A percentile compares a stretch with the other conserved stretches of the same genome.
Evolutionary conservation across 64 coral and sea anemone species (phyloP).

Genomic region (Cladopsammia gracilis): DNA sequence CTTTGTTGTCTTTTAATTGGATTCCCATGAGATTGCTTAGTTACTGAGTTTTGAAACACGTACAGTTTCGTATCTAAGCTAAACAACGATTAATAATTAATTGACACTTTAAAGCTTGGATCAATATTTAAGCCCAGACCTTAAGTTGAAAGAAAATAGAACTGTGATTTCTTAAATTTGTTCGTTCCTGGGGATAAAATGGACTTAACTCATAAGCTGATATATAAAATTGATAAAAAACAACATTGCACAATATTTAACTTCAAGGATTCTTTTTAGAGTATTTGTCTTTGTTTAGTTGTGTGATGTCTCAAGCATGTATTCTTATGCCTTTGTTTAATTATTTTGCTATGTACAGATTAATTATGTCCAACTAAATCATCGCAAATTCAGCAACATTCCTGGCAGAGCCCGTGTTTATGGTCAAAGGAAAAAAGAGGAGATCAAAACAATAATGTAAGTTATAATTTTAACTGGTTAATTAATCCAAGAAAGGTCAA

Average conservation of each 20-base stretch:
- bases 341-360: neutral
- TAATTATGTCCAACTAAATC: slow-evolving; percentile 37
- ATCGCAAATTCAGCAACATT: slow-evolving; percentile 26
- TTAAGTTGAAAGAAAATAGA: neutral
- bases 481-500: too few relatives aligned
- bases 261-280: too few relatives aligned
- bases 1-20: neutral
- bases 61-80: neutral
- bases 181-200: neutral
- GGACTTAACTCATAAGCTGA: too few relatives aligned
- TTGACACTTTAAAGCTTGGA: neutral
- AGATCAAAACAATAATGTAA: slow-evolving; percentile 40
- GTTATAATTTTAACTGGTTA: neutral
- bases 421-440: slow-evolving; percentile 37
- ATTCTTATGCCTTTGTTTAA: neutral
- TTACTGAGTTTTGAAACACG: neutral
- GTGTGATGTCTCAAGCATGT: neutral
- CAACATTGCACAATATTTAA: neutral
- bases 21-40: neutral
- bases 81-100: neutral
- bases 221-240: neutral
- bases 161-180: neutral
- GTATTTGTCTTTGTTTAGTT: too few relatives aligned
- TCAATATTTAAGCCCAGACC: neutral
- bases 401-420: slow-evolving; percentile 5